Base-by-base conservation (phyloP, 2,113 vertebrate genomes). In the Calonectris borealis region DNA sequence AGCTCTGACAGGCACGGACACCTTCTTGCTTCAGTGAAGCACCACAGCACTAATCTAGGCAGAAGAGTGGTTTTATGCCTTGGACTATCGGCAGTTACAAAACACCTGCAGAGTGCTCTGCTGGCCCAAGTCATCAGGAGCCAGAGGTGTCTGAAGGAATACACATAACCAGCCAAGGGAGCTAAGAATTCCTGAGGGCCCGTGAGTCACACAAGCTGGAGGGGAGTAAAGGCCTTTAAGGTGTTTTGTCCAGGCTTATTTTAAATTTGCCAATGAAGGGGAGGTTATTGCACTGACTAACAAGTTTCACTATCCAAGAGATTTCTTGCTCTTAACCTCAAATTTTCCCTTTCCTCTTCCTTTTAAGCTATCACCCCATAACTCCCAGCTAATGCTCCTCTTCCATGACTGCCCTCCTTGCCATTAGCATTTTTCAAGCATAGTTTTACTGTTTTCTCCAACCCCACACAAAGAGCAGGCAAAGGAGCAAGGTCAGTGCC, bases 141-240 rank as follows among this genome's bases (percentile, higher is more conserved):
- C 42, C 62, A 77, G 83, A 90, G 29, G 75, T 34, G 54, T 77
- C 90, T 88, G 79, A 85, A 80, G 58, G n/a, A 90, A 93, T 69
- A 92, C 32, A 29, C 40, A 25, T 27, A 93, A 90, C 18, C 69
- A 92, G 54, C 44, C 68, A 93, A 93, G 49, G 49, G 66, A 92
- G 70, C 6, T 77, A 82, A 80, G 73, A 83, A 86, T 34, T 72
- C 79, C 58, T n/a, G 51, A 42, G 36, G 54, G 62, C 13, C 34
- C 7, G 6, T 81, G 92, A 93, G 60, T 94, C 93, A 96, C 46
- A 54, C 16, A 84, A 83, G 82, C 88, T 87, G 58, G 27, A 93
- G 68, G 51, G 25, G 22, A 90, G n/a, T 24, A 12, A 93, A 88
- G 85, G 83, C 83, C 90, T 96, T 94, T 83, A 73, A 55, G 49